Percentiles rank a stretch among this genome's conserved stretches.
Evolutionary conservation across 2,888 invertebrate species (phyloP).

Genomic region (Macrophya annulata): DNA sequence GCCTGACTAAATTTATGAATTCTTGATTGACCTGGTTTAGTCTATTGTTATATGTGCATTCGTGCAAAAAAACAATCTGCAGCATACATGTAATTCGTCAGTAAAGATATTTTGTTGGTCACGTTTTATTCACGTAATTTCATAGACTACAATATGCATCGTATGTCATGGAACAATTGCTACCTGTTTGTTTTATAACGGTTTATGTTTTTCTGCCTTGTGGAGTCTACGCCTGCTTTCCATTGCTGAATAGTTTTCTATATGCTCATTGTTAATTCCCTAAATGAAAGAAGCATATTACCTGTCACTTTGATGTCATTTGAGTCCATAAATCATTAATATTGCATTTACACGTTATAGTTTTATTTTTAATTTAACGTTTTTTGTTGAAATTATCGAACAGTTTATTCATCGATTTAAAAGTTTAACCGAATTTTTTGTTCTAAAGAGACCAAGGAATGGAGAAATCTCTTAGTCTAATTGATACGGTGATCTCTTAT

Average conservation of each 20-base stretch:
- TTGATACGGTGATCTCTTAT: slow-evolving; percentile 30
- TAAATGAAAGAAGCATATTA: not conserved
- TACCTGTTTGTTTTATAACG: not conserved
- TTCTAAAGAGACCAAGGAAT: not conserved
- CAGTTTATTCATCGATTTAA: not conserved
- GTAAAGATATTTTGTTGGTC: not conserved
- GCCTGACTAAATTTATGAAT: not conserved
- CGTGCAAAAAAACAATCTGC: not conserved
- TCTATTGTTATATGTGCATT: not conserved
- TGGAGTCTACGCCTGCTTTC: slow-evolving; percentile 12
- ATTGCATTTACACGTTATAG: not conserved
- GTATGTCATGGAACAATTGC: slow-evolving; percentile 44
- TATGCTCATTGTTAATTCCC: not conserved
- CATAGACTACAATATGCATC: not conserved
- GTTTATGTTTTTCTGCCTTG: not conserved
- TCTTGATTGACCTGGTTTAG: not conserved
- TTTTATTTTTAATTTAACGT: not conserved
- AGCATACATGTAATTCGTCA: not conserved
- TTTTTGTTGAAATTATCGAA: not conserved
- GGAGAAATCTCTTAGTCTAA: slow-evolving; percentile 30
- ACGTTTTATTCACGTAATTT: not conserved
- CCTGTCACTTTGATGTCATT: not conserved
- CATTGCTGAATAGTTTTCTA: slow-evolving; percentile 27
- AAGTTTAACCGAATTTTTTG: not conserved
- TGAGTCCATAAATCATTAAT: not conserved